Evolutionary conservation across 1,140 invertebrate species (phyloP).

Genomic region (Paraescarpia echinospica): DNA sequence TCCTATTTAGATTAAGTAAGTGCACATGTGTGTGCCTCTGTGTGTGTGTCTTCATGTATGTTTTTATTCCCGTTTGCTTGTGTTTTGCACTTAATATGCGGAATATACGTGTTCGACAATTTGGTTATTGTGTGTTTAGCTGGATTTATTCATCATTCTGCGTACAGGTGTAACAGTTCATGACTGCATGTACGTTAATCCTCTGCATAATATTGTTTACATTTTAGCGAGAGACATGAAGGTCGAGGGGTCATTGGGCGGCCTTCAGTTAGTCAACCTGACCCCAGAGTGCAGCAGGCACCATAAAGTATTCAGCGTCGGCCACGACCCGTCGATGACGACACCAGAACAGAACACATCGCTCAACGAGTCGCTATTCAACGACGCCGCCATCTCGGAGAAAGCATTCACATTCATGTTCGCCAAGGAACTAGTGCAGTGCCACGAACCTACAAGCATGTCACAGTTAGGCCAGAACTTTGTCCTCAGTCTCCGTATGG

Average conservation of each 20-base stretch:
- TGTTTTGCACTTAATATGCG: too few species aligned
- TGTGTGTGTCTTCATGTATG: too few species aligned
- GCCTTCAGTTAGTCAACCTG: conserved; percentile 84
- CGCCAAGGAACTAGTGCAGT: conserved; percentile 34
- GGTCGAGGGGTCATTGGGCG: conserved; percentile 83
- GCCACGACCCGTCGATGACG: conserved; percentile 66
- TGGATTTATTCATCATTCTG: too few species aligned
- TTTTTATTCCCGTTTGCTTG: too few species aligned
- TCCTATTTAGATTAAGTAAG: too few species aligned
- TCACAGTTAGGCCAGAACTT: conserved; percentile 27
- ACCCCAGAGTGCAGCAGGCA: conserved; percentile 77
- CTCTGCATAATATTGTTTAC: too few species aligned
- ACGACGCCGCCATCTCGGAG: conserved; percentile 28
- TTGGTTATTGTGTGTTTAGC: too few species aligned
- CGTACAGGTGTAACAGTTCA: too few species aligned
- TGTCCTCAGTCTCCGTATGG: conserved; percentile 72
- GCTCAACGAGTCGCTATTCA: conserved; percentile 40
- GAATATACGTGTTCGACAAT: too few species aligned
- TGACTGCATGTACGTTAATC: too few species aligned
- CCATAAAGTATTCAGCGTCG: conserved; percentile 82
- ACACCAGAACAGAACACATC: conserved; percentile 7
- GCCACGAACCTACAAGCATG: conserved; percentile 37
- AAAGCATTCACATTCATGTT: conserved; percentile 46
- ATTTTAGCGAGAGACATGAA: conserved; percentile 52
- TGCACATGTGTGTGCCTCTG: too few species aligned